phyloP scores from a whole-genome alignment of 2,797 vertebrate genomes.

The Gymnothorax reevesii region DNA sequence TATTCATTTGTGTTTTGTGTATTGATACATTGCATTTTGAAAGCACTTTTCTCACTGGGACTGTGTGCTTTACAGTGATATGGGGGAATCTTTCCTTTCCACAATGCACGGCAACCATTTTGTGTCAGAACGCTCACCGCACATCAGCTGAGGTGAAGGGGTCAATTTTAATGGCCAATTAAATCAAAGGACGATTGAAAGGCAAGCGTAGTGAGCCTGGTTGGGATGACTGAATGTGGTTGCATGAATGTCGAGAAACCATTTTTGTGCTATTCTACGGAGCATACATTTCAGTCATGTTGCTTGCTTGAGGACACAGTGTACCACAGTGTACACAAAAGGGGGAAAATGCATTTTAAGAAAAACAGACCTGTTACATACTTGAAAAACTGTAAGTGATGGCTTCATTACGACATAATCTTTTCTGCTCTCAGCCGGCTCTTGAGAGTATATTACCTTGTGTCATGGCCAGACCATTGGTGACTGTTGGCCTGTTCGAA shows the following conservation, averaged over 20 bases:
- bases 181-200: too few relatives aligned
- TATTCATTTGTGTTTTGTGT: neutral
- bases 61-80: too few relatives aligned
- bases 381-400: conserved; percentile 7
- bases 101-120: too few relatives aligned
- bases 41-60: too few relatives aligned
- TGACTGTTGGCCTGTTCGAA: neutral
- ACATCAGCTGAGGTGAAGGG: too few relatives aligned
- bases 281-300: neutral
- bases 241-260: neutral
- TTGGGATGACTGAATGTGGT: too few relatives aligned
- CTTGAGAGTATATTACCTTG: neutral
- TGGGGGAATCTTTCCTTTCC: too few relatives aligned
- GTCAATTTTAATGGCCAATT: too few relatives aligned
- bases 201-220: too few relatives aligned
- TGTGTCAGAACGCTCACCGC: too few relatives aligned
- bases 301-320: neutral
- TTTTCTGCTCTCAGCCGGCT: conserved; percentile 1
- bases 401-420: neutral
- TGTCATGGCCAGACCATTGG: conserved; percentile 7
- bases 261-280: neutral
- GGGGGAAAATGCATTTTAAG: neutral
- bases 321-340: neutral
- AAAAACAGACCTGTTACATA: conserved; percentile 13
- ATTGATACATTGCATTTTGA: neutral